Evolutionary conservation across 2,797 vertebrate genomes (phyloP).

Genomic region (Chrosomus eos): DNA sequence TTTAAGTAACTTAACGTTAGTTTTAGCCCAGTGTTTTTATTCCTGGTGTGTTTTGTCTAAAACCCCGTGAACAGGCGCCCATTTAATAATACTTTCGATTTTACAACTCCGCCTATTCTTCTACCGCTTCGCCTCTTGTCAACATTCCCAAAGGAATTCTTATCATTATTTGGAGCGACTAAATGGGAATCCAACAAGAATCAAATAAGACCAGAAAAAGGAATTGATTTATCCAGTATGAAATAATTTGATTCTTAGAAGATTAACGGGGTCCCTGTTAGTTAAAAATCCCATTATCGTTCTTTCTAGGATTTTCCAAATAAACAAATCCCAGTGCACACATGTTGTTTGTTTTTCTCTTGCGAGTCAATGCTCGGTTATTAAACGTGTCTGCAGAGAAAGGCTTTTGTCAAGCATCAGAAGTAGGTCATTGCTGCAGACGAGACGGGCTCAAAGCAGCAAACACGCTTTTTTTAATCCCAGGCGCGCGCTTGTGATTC

Average conservation of each 20-base stretch:
- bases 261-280: background rate
- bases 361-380: background rate
- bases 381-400: background rate
- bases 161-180: background rate
- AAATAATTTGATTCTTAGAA: background rate
- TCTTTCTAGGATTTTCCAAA: background rate
- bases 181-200: background rate
- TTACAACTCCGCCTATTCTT: background rate
- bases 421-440: slow-evolving; percentile 49
- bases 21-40: background rate
- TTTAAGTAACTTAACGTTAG: too few species aligned
- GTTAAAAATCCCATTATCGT: background rate
- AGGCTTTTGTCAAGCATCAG: slow-evolving; percentile 24
- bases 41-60: background rate
- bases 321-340: background rate
- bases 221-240: background rate
- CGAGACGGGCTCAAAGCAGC: slow-evolving; percentile 17
- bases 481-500: background rate
- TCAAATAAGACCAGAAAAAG: background rate
- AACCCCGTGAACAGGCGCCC: background rate
- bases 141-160: too few species aligned
- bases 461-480: background rate
- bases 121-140: background rate
- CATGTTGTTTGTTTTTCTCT: background rate
- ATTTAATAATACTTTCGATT: slow-evolving; percentile 27